Percentiles rank a stretch among this genome's conserved stretches.
These are phyloP conservation scores for Hydroisotoma schaefferi DNA, from an alignment of 2,888 invertebrate genomes.

Conservation along the genomic window DNA sequence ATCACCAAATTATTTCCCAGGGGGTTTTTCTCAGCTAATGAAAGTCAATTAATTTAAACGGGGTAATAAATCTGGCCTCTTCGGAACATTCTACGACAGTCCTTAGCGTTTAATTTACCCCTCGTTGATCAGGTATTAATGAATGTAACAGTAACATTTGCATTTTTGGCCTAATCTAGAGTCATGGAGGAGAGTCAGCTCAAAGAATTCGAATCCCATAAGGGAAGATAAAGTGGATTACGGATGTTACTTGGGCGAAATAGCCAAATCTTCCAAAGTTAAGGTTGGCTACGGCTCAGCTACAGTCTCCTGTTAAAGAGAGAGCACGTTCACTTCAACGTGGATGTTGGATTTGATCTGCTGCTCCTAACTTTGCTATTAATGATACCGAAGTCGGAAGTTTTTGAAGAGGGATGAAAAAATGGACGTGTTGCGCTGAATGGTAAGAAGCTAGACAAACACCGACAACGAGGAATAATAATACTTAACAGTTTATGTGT, in stretches of 20 bases:
- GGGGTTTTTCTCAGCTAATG: too few relatives aligned
- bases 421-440: constrained; percentile 1
- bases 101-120: too few relatives aligned
- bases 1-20: too few relatives aligned
- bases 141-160: constrained; percentile 1
- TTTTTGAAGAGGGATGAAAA: constrained; percentile 1
- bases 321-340: too few relatives aligned
- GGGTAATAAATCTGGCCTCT: too few relatives aligned
- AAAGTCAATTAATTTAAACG: too few relatives aligned
- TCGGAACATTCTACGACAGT: too few relatives aligned
- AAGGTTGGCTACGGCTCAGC: background rate
- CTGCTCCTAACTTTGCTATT: too few relatives aligned
- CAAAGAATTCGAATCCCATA: background rate
- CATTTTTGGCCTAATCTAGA: constrained; percentile 3
- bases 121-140: too few relatives aligned
- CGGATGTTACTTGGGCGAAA: constrained; percentile 4
- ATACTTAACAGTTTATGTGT: background rate
- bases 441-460: background rate
- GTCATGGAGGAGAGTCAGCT: constrained; percentile 6
- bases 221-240: constrained; percentile 7
- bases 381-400: background rate
- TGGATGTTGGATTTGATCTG: too few relatives aligned
- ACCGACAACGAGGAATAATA: too few relatives aligned
- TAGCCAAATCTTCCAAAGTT: background rate
- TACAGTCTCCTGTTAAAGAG: background rate